Base-by-base conservation (phyloP, 2,113 vertebrate genomes). In the Anarrhichthys ocellatus region DNA sequence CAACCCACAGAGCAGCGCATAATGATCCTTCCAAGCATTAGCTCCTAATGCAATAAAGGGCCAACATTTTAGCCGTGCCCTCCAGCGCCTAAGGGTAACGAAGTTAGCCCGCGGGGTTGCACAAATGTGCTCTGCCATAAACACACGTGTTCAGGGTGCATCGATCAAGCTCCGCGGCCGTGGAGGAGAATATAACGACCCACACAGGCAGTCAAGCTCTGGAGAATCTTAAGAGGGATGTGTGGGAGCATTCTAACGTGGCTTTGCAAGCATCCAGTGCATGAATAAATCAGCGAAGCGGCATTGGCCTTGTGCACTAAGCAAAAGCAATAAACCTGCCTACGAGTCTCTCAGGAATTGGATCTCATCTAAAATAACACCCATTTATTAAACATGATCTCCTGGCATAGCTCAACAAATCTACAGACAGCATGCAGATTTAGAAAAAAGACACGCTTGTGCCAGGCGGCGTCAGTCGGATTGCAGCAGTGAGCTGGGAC, bases 11-110 rank as follows among this genome's bases (percentile, higher is more conserved):
- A 92, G 78, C 82, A 52, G 88, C 69, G 79, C 83, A 91, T 92
- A 89, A 93, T 92, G 88, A 93, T 89, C 78, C 85, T 75, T 89
- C 71, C 86, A 90, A 81, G 89, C 89, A 92, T 94, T 92, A 92
- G 80, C 88, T 90, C 78, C 85, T 91, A 93, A 92, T 91, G 91
- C 84, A 91, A 93, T 94, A 88, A 90, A 89, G 83, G 65, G 75
- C 80, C 87, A 89, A 90, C 89, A 88, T 88, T 91, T 90, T 90
- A 90, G 87, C 87, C 86, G 24, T 88, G 87, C 80, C 88, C 89
- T 77, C 88, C 88, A 76, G 86, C 83, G 90, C 79, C 80, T 71
- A 42, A 83, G 82, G 72, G 75, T 92, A 92, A 94, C 76, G 65
- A 88, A 62, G 88, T 92, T 93, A 90, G 82, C 78, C 76, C 76